phyloP scores from a whole-genome alignment of 1,140 invertebrate species.

The Drosophila equinoxialis region DNA sequence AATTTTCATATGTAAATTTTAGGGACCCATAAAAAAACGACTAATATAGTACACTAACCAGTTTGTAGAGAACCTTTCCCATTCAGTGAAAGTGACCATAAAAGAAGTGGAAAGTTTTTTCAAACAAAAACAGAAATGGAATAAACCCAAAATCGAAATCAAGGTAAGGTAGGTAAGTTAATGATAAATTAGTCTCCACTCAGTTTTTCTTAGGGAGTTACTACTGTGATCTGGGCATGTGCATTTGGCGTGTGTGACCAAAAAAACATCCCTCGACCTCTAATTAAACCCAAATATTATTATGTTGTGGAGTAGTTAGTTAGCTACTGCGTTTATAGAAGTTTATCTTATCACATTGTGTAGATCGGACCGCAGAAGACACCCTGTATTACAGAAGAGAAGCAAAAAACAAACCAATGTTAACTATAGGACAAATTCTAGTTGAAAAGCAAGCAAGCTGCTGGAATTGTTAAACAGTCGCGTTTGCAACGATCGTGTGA shows the following conservation, averaged over 20 bases:
- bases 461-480: slow-evolving; percentile 51
- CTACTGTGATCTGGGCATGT: slow-evolving; percentile 56
- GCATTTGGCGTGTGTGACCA: slow-evolving; percentile 34
- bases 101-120: slow-evolving; percentile 69
- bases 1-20: slow-evolving; percentile 40
- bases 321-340: slow-evolving; percentile 21
- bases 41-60: slow-evolving; percentile 36
- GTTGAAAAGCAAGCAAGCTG: slow-evolving; percentile 43
- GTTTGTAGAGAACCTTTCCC: slow-evolving; percentile 43
- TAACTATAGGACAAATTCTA: slow-evolving; percentile 70
- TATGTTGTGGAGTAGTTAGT: slow-evolving; percentile 12
- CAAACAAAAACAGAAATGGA: too few relatives aligned
- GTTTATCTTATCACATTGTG: slow-evolving; percentile 65
- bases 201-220: background rate
- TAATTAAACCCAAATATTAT: slow-evolving; percentile 57
- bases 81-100: slow-evolving; percentile 52
- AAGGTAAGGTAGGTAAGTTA: slow-evolving; percentile 42
- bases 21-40: slow-evolving; percentile 2
- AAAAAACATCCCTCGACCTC: slow-evolving; percentile 24
- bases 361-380: slow-evolving; percentile 14
- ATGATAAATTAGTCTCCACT: too few relatives aligned
- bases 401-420: slow-evolving; percentile 47
- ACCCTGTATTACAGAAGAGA: slow-evolving; percentile 53
- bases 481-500: slow-evolving; percentile 60
- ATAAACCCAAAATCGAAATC: too few relatives aligned